Evolutionary conservation across 2,113 vertebrate genomes (phyloP), one percentile per base, ranked within the genome.

Genomic region (Cheilinus undulatus): DNA sequence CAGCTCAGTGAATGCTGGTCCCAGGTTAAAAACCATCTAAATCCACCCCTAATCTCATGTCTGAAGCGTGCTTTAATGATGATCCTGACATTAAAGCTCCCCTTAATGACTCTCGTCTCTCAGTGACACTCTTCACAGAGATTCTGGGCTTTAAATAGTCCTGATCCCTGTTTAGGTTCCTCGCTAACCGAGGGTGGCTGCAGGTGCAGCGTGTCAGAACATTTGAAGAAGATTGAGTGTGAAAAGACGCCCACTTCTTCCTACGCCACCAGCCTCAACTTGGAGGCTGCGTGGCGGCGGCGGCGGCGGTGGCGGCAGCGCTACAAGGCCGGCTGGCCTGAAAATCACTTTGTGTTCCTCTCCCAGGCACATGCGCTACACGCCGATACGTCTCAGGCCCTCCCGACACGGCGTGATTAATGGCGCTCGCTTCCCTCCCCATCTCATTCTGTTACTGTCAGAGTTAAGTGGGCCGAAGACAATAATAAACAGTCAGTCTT

Each of bases 391-490:
- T 85, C 88, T 74, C 83, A 45, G 81, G 83, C 84, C 84, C 60
- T 86, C 81, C 82, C 86, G 89, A 88, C 88, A 87, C 80, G 86
- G 78, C 69, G 86, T 93, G 91, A 93, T 93, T 92, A 93, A 93
- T 93, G 91, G 87, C 87, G 59, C 86, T 77, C 76, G 86, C 90
- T 85, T 73, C 88, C 83, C 89, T 90, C 89, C 86, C 90, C 92
- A 93, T 90, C 91, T 93, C 91, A 89, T 92, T 92, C 89, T 88
- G 90, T 93, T 91, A 90, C 90, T 93, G 92, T 93, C 92, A 93
- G 86, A 90, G 89, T 88, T 93, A 92, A 93, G 91, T 93, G 91
- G 92, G 91, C 91, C 85, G 88, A 78, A 90, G 91, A 92, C 91
- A 91, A 92, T 92, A 92, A 92, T 92, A 93, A 93, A 91, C 91